Percentiles rank a stretch among this genome's conserved stretches.
These are phyloP conservation scores for Eulemur coronatus DNA, from an alignment of 2,797 vertebrate genomes.

Conservation along the genomic window DNA sequence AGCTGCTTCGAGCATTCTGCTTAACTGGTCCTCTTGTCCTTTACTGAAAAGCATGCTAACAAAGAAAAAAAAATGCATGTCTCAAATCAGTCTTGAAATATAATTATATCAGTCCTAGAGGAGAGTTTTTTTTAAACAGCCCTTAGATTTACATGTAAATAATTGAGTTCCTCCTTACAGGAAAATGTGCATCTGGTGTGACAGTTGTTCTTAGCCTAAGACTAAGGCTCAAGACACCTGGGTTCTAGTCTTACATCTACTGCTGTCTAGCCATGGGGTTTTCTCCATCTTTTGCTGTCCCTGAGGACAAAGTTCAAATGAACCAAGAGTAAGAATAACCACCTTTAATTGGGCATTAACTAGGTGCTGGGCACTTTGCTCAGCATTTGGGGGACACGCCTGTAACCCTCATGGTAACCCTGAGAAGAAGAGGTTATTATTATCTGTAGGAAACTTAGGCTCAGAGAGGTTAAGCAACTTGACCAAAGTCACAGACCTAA, in stretches of 20 bases:
- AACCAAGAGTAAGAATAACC: neutral
- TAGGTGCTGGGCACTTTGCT: constrained; percentile 35
- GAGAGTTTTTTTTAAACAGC: constrained; percentile 53
- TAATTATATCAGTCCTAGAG: constrained; percentile 64
- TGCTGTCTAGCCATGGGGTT: neutral
- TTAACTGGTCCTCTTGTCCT: neutral
- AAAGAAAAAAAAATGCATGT: neutral
- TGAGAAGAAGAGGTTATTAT: neutral
- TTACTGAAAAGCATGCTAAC: neutral
- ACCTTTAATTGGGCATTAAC: neutral
- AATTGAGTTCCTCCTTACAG: constrained; percentile 65
- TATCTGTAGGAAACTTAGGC: constrained; percentile 20
- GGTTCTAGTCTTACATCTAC: constrained; percentile 23
- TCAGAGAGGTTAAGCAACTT: constrained; percentile 29
- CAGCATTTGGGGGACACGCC: neutral
- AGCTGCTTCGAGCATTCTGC: neutral
- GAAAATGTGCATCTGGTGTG: constrained; percentile 77
- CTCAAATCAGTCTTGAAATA: constrained; percentile 52
- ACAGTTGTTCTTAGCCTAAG: constrained; percentile 69
- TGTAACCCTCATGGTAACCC: neutral
- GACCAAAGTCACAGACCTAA: neutral
- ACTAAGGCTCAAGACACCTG: neutral
- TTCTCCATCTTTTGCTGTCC: neutral
- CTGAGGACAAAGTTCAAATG: neutral
- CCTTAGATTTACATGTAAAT: constrained; percentile 74